Base-by-base conservation (phyloP, 2,797 vertebrate species). In the Danio tinwini region DNA sequence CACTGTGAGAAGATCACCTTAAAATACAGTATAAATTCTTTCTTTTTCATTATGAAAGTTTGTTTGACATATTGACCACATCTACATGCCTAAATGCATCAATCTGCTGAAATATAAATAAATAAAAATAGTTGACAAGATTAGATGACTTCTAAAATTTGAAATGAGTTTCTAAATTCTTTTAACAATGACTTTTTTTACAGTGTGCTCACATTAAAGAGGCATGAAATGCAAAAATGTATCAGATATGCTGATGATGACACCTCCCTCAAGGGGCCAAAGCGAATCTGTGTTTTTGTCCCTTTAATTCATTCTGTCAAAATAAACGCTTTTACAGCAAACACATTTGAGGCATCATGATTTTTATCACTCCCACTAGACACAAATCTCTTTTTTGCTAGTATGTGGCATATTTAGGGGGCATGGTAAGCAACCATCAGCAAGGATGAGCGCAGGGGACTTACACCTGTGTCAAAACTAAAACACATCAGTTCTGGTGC, bases 291-390 rank as follows among this genome's bases (percentile, higher is more conserved):
- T 80, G 1, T 59, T 65, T 82, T 85, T 74, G 69, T 85, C 76
- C 79, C 72, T 85, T 70, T 83, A 85, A 72, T 76, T 82, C 75
- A 83, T 71, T 37, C 53, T 83, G 82, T 81, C 78, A 74, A 75
- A 82, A 83, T 81, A 82, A 84, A 78, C 40, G 69, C 82, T 72
- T 72, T 84, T 82, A 81, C 50, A 84, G 82, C 85, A 86, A 82
- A 81, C 82, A 73, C 52, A 68, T 73, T 59, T 47, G 21, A 72
- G 61, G 77, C 69, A 80, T 80, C 77, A 80, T 80, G 68, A 73
- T 64, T 80, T 80, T 80, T 78, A 86, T 86, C 85, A 86, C 82
- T 86, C 82, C 85, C 85, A 78, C 53, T 80, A 82, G 85, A 82
- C 80, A 74, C 76, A 80, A 85, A 84, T 86, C 77, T 81, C 59